phyloP scores from a whole-genome alignment of 2,113 vertebrate species.

The Hippopotamus amphibius region DNA sequence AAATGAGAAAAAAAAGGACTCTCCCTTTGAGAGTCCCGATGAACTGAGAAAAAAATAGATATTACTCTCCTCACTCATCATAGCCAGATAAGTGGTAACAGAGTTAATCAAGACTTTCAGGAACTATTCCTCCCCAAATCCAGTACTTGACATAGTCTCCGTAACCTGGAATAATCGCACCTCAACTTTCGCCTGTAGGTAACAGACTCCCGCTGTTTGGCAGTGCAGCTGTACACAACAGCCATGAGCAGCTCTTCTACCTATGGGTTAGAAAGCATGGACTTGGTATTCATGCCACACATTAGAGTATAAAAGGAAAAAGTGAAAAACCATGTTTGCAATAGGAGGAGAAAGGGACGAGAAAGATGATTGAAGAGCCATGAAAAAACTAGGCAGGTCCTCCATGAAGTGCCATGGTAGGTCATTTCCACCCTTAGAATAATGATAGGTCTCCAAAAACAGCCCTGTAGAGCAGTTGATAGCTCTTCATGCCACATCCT shows the following conservation, averaged over 20 bases:
- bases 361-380: neutral
- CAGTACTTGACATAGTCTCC: neutral
- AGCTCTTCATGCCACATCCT: neutral
- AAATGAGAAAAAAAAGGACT: neutral
- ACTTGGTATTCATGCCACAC: neutral
- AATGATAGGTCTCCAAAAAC: neutral
- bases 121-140: neutral
- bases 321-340: neutral
- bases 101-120: neutral
- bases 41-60: neutral
- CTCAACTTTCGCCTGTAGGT: neutral
- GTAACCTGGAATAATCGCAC: too few species aligned
- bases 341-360: neutral
- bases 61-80: neutral
- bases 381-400: neutral
- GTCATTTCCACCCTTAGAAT: neutral
- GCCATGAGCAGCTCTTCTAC: neutral
- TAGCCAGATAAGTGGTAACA: neutral
- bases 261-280: neutral
- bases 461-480: neutral
- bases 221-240: fast-evolving
- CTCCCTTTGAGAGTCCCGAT: neutral
- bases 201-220: neutral
- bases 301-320: neutral
- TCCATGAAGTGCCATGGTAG: neutral